Percentiles rank a stretch among this genome's conserved stretches.
These are phyloP conservation scores for Monopterus albus DNA, from an alignment of 2,113 vertebrate genomes.

Conservation along the genomic window DNA sequence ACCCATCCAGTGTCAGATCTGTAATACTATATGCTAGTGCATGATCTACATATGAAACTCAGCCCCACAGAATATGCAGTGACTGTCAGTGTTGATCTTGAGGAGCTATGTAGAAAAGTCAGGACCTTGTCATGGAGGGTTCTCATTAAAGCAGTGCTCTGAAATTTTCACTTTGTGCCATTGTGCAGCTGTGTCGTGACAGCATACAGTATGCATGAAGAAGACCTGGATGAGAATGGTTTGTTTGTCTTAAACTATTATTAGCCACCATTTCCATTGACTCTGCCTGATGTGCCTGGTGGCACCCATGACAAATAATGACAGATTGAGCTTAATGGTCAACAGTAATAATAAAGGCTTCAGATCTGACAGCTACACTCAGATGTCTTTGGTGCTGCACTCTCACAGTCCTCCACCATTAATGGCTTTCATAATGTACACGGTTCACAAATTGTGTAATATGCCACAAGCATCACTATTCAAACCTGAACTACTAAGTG, in stretches of 20 bases:
- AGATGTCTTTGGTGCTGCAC: conserved; percentile 4
- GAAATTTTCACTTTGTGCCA: background rate
- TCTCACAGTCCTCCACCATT: conserved; percentile 31
- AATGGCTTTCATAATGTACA: conserved; percentile 13
- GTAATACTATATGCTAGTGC: background rate
- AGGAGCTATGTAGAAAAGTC: conserved; percentile 15
- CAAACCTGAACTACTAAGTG: background rate
- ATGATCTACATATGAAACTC: conserved; percentile 15
- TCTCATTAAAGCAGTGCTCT: conserved; percentile 29
- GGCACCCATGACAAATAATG: conserved; percentile 13
- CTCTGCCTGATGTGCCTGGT: conserved; percentile 5
- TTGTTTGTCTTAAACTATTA: conserved; percentile 52
- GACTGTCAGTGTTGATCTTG: conserved; percentile 12
- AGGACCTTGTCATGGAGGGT: conserved; percentile 9
- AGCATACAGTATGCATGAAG: conserved; percentile 19
- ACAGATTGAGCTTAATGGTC: conserved; percentile 28
- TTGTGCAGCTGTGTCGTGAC: conserved; percentile 28
- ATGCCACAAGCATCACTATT: background rate
- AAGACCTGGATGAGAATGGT: conserved; percentile 22
- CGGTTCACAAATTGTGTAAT: conserved; percentile 2
- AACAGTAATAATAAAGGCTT: conserved; percentile 34
- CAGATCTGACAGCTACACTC: conserved; percentile 34
- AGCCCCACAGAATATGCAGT: background rate
- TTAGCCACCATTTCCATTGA: conserved; percentile 38
- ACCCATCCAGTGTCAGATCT: conserved; percentile 15